These are phyloP conservation scores for Champsocephalus gunnari DNA, from an alignment of 2,797 vertebrate genomes.

Conservation along the genomic window DNA sequence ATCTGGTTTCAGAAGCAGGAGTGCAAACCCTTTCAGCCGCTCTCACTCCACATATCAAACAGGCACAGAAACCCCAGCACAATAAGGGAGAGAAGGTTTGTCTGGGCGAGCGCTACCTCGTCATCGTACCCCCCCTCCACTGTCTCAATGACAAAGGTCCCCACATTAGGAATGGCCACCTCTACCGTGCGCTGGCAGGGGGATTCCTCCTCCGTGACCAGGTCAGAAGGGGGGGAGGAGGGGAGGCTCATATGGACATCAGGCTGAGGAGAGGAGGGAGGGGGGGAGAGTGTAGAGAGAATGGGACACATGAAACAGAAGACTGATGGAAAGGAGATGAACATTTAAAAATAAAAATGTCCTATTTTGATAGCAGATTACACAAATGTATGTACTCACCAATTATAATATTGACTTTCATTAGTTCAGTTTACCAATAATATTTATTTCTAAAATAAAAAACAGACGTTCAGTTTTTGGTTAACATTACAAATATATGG, in stretches of 20 bases:
- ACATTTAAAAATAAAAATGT: neutral
- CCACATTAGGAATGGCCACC: slow-evolving; percentile 95
- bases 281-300: slow-evolving; percentile 77
- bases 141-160: slow-evolving; percentile 95
- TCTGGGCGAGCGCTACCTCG: slow-evolving; percentile 88
- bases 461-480: no score
- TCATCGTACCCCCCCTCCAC: slow-evolving; percentile 98
- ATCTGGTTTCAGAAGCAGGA: slow-evolving; percentile 39
- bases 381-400: no score
- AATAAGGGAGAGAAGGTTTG: slow-evolving; percentile 13
- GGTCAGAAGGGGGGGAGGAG: slow-evolving; percentile 70
- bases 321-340: slow-evolving; percentile 45
- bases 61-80: slow-evolving; percentile 47
- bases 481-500: no score
- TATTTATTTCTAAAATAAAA: no score
- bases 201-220: slow-evolving; percentile 81
- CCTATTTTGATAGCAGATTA: no score
- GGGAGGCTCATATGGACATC: slow-evolving; percentile 65
- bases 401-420: no score
- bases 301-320: slow-evolving; percentile 61
- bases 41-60: slow-evolving; percentile 51
- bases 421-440: no score
- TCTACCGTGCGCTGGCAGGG: slow-evolving; percentile 91
- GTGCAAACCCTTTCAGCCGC: slow-evolving; percentile 65
- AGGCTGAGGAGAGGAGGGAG: slow-evolving; percentile 80